These are phyloP conservation scores for Nymphalis polychloros DNA, from an alignment of 2,888 invertebrate species.

Conservation along the genomic window DNA sequence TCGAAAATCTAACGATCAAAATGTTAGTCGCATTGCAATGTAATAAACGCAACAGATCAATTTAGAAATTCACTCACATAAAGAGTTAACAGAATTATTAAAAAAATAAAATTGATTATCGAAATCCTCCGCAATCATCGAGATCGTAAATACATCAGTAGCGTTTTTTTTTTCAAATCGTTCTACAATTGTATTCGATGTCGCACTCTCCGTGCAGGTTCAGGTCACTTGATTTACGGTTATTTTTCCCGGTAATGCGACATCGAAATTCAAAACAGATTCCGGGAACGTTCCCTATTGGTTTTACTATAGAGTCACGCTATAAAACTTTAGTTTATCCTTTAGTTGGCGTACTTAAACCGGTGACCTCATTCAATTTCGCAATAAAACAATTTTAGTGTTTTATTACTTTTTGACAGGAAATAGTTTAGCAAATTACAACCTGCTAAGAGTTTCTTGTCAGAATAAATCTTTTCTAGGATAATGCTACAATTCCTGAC, in stretches of 20 bases:
- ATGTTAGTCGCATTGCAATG: slow-evolving; percentile 49
- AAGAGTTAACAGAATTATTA: not conserved
- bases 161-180: not conserved
- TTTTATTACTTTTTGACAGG: no score
- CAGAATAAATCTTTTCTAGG: no score
- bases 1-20: slow-evolving; percentile 57
- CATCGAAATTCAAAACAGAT: slow-evolving; percentile 18
- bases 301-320: not conserved
- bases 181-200: not conserved
- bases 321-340: not conserved
- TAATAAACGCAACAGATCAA: not conserved
- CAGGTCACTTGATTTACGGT: slow-evolving; percentile 38
- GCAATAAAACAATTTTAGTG: no score
- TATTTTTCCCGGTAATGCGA: slow-evolving; percentile 36
- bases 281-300: slow-evolving; percentile 13
- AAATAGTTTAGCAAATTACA: no score
- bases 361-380: not conserved
- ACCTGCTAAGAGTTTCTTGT: no score
- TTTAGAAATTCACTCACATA: not conserved
- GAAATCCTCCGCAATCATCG: not conserved
- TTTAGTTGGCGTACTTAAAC: not conserved
- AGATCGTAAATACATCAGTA: slow-evolving; percentile 3
- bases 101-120: not conserved
- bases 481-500: no score
- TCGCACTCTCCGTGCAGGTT: slow-evolving; percentile 16